Base-by-base conservation (phyloP, 2,888 invertebrate species). In the Dryococelus australis region DNA sequence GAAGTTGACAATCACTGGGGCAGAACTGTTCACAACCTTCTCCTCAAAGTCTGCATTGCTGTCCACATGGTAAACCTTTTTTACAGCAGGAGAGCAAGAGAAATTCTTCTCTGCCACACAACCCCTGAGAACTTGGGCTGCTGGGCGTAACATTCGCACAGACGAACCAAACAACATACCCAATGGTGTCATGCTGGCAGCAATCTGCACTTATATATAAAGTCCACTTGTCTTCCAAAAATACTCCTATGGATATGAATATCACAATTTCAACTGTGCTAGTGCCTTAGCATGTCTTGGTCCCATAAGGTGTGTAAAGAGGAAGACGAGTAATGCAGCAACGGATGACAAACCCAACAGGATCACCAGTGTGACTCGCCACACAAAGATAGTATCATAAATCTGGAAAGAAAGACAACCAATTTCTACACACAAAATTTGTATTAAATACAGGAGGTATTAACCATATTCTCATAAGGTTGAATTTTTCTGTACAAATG, bases 1-100 rank as follows among this genome's bases (percentile, higher is more conserved):
- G 91, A 97, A 97, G 92, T 97, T 97, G 0, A 97, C 97, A 92
- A 97, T 97, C n/a, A 97, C 97, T 51, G 97, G 96, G 90, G 96
- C 95, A 78, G 95, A 94, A 90, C 96, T 97, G 92, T 97, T 96
- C 95, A 97, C 96, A 86, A 95, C 97, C 94, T 96, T 97, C 90
- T 94, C 94, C 89, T 96, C 94, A 92, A 97, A 97, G 90, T 97
- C 97, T 88, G 95, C 95, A 91, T 96, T 96, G 92, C 95, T 96
- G 35, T 88, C 53, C 27, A 89, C 87, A 12, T 88, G 53, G 80
- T 86, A 89, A 10, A 87, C 87, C 35, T 89, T 89, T 10, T 20
- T 81, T 8, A 43, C 53, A 35, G 43, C 79, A 27, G 85, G 1
- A 43, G 87, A 79, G 80, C 85, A 79, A 16, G 87, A 87, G 26